Conservation (phyloP, 1,140 invertebrate genomes). For the Lordiphosa mommai region DNA sequence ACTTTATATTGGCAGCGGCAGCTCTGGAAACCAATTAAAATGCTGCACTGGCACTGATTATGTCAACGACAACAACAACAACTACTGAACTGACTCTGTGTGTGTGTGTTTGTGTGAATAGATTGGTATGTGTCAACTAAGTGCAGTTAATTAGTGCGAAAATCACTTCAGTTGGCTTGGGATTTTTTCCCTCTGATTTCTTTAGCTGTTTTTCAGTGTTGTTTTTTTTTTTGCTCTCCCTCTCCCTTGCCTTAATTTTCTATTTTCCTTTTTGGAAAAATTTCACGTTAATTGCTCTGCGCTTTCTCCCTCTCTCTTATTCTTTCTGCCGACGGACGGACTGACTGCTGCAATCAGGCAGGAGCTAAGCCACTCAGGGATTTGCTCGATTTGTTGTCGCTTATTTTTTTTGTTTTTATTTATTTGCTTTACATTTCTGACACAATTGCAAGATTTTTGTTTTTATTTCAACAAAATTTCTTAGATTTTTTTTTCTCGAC, state of each 20-base stretch:
- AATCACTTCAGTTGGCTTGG: constrained; percentile 75
- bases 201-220: constrained; percentile 42
- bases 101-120: constrained; percentile 49
- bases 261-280: constrained; percentile 53
- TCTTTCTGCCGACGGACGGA: constrained; percentile 51
- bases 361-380: constrained; percentile 67
- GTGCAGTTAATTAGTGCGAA: constrained; percentile 78
- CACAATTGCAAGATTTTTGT: background rate
- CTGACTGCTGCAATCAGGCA: constrained; percentile 18
- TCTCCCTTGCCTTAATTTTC: constrained; percentile 13
- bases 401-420: constrained; percentile 24
- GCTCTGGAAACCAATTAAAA: constrained; percentile 74
- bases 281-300: constrained; percentile 71
- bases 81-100: constrained; percentile 2
- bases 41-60: constrained; percentile 71
- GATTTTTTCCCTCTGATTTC: constrained; percentile 57
- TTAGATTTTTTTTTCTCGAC: background rate
- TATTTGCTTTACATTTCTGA: background rate
- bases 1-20: constrained; percentile 66
- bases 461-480: background rate
- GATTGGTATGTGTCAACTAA: constrained; percentile 78
- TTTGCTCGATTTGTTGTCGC: constrained; percentile 59
- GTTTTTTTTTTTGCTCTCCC: constrained; percentile 16
- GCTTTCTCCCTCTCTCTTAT: constrained; percentile 21
- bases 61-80: constrained; percentile 37